Base-by-base conservation (phyloP, 2,888 invertebrate genomes). In the Leptogaster cylindrica region DNA sequence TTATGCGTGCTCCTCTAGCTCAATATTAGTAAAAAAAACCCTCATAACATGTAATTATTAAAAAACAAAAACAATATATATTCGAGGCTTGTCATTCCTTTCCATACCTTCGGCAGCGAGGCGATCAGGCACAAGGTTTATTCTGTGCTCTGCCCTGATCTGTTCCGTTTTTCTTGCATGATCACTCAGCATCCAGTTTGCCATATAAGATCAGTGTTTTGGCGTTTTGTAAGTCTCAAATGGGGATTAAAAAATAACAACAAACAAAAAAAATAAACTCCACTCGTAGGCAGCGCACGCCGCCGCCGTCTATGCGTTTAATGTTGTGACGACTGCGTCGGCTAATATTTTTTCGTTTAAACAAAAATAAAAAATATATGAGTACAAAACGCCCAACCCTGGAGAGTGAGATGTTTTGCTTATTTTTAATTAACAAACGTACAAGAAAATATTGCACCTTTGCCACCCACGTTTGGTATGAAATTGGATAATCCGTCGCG, bases 11-110 rank as follows among this genome's bases (percentile, higher is more conserved):
- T 64, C 20, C 48, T 18, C 46, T 28, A 33, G 48, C 23, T 33
- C 20, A 31, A 10, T 61, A 33, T 55, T 36, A 14, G 10, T 6
- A 14, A 31, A 12, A 36, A 55, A 55, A 36, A 18, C 36, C 55
- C 39, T 2, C 20, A n/a, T n/a, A 65, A 51, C 44, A 16, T 65
- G 36, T 52, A 52, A 65, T 65, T 65, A 65, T 65, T 52, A 41
- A 52, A 65, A 65, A 65, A 44, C n/a, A n/a, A n/a, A n/a, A n/a
- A n/a, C n/a, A n/a, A n/a, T n/a, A n/a, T n/a, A n/a, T 65, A 20
- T 44, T 52, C 52, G 31, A 65, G 65, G 65, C 65, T 65, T 65
- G 65, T 65, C 65, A 65, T 52, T 65, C 44, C 44, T 31, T 46
- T 20, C n/a, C 44, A n/a, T 46, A 44, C 44, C 46, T 41, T 52